Conservation (phyloP, 2,888 invertebrate species). For the Chelonus formosanus region DNA sequence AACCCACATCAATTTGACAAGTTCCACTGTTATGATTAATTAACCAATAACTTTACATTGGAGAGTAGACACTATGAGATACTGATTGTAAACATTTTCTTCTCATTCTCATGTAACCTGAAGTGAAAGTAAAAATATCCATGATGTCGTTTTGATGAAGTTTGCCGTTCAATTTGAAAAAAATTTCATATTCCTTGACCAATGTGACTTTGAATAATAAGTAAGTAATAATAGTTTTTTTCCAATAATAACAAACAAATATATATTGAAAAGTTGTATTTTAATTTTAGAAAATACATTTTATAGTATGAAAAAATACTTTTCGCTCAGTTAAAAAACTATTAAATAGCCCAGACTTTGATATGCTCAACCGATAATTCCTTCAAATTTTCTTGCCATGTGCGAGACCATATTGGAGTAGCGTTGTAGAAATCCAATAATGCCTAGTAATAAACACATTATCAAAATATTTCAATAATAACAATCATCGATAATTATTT, state of each 20-base stretch:
- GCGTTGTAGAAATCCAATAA: slow-evolving; percentile 63
- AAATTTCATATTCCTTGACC: too few relatives aligned
- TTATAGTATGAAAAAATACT: too few relatives aligned
- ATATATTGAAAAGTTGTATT: too few relatives aligned
- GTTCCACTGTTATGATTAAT: neutral
- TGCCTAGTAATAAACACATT: slow-evolving; percentile 45
- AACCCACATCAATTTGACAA: neutral
- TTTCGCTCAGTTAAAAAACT: too few relatives aligned
- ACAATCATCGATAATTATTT: neutral
- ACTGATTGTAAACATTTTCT: neutral
- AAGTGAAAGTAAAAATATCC: too few relatives aligned
- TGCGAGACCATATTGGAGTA: slow-evolving; percentile 62
- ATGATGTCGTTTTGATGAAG: too few relatives aligned
- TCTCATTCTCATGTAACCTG: too few relatives aligned
- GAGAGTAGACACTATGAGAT: neutral
- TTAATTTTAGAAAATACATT: too few relatives aligned
- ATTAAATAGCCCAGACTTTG: slow-evolving; percentile 68
- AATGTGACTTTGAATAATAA: too few relatives aligned
- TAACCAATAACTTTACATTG: neutral
- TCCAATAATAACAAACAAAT: too few relatives aligned
- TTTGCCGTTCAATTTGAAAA: too few relatives aligned
- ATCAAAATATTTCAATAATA: neutral
- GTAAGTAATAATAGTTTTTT: too few relatives aligned
- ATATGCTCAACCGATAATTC: slow-evolving; percentile 71
- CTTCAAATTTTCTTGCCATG: slow-evolving; percentile 66